These are phyloP conservation scores for Aphaenogaster rudis DNA, from an alignment of 1,140 invertebrate genomes.

Conservation along the genomic window DNA sequence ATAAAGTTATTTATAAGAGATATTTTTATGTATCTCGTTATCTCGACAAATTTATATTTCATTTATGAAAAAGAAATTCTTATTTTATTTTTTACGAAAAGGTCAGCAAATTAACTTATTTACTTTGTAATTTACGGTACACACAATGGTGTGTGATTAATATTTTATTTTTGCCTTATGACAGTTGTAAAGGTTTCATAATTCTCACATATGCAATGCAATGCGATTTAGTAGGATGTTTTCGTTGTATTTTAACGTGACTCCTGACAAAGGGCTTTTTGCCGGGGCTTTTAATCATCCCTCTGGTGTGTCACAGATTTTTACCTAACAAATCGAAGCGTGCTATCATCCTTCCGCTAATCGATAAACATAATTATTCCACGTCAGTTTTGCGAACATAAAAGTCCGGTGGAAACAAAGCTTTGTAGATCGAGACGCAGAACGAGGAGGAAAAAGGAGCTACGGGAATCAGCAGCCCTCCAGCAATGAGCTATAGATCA, in stretches of 20 bases:
- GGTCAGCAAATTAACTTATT: slow-evolving; percentile 4
- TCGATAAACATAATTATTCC: slow-evolving; percentile 59
- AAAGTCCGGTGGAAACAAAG: slow-evolving; percentile 31
- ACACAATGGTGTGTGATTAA: slow-evolving; percentile 27
- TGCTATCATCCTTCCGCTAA: slow-evolving; percentile 22
- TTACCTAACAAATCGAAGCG: slow-evolving; percentile 33
- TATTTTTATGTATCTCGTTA: not conserved
- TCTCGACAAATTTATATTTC: slow-evolving; percentile 1
- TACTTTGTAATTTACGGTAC: not conserved
- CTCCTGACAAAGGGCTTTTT: slow-evolving; percentile 3
- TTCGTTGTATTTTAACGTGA: slow-evolving; percentile 5
- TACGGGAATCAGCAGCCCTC: slow-evolving; percentile 18
- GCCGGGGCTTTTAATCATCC: slow-evolving; percentile 7
- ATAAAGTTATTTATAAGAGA: not conserved
- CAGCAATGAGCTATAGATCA: slow-evolving; percentile 43
- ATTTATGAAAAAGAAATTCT: not conserved
- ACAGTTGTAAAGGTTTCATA: slow-evolving; percentile 9
- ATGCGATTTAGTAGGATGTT: slow-evolving; percentile 14
- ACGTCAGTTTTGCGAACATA: slow-evolving; percentile 39
- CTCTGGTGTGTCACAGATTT: not conserved
- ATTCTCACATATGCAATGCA: not conserved
- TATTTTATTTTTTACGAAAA: slow-evolving; percentile 11
- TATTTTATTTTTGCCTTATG: slow-evolving; percentile 18
- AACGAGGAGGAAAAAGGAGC: slow-evolving; percentile 8
- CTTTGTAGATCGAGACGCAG: slow-evolving; percentile 4